Evolutionary conservation across 2,888 invertebrate genomes (phyloP).

Genomic region (Trimorus sp.): DNA sequence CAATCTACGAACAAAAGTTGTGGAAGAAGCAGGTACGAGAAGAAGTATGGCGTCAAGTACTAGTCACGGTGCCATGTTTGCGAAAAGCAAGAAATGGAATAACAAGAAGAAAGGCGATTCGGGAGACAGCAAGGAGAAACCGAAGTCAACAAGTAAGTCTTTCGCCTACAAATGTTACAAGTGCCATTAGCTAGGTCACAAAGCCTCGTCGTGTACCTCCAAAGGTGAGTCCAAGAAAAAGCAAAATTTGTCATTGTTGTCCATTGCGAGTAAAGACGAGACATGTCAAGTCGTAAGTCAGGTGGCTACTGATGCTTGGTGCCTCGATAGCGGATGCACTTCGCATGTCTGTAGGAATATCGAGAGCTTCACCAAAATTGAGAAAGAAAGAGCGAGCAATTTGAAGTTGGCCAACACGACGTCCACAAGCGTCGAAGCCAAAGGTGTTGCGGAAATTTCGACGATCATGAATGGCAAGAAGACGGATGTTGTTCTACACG

Average conservation of each 20-base stretch:
- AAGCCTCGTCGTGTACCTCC: too few relatives aligned
- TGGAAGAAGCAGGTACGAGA: constrained; percentile 30
- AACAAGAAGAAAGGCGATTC: constrained; percentile 1
- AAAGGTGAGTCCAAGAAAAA: too few relatives aligned
- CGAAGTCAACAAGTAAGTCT: constrained; percentile 12
- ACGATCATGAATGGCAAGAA: too few relatives aligned
- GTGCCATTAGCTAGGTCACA: constrained; percentile 2
- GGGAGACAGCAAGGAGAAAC: neutral
- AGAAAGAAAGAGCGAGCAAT: too few relatives aligned
- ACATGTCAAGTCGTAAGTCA: neutral
- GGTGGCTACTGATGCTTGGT: constrained; percentile 4
- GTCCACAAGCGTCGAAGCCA: too few relatives aligned
- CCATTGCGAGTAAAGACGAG: neutral
- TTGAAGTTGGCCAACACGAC: too few relatives aligned
- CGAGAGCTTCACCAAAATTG: too few relatives aligned
- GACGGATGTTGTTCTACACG: too few relatives aligned
- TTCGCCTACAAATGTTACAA: neutral
- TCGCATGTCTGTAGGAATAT: too few relatives aligned
- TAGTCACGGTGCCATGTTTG: constrained; percentile 17
- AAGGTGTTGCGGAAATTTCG: too few relatives aligned
- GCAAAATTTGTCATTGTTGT: neutral
- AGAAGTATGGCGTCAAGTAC: neutral
- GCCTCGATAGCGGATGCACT: constrained; percentile 39
- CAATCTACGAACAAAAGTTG: constrained; percentile 35
- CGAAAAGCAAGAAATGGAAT: too few relatives aligned